phyloP scores from a whole-genome alignment of 2,113 vertebrate species.

The Larimichthys crocea region DNA sequence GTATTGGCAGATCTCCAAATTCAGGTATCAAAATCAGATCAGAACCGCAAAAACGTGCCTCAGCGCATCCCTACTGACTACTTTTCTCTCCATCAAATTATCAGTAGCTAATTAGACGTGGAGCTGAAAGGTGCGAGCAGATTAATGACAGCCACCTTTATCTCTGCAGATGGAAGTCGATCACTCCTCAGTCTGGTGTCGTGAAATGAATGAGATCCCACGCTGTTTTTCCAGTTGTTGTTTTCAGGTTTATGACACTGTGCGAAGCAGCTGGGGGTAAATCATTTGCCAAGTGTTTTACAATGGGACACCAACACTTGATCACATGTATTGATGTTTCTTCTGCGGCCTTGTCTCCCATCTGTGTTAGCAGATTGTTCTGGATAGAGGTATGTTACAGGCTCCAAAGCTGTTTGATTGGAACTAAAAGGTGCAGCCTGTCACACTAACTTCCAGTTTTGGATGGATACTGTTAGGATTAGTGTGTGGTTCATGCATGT shows the following conservation, averaged over 20 bases:
- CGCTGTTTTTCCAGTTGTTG: conserved; percentile 54
- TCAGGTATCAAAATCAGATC: too few relatives aligned
- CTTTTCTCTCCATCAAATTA: not conserved
- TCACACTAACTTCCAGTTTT: too few relatives aligned
- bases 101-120: conserved; percentile 11
- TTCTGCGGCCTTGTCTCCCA: conserved; percentile 40
- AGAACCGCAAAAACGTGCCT: too few relatives aligned
- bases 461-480: not conserved
- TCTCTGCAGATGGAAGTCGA: conserved; percentile 48
- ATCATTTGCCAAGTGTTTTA: conserved; percentile 48
- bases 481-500: not conserved
- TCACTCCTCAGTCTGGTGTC: conserved; percentile 33
- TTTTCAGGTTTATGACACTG: conserved; percentile 61
- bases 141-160: conserved; percentile 32
- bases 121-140: conserved; percentile 27
- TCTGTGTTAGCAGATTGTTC: conserved; percentile 68
- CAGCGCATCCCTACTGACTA: too few relatives aligned
- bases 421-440: conserved; percentile 25
- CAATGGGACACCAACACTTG: conserved; percentile 56
- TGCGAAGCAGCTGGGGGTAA: conserved; percentile 57
- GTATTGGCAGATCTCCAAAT: too few relatives aligned
- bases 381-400: conserved; percentile 19
- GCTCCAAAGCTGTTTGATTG: conserved; percentile 12
- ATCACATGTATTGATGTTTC: conserved; percentile 58
- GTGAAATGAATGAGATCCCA: conserved; percentile 47